Evolutionary conservation across 2,797 vertebrate genomes (phyloP).

Genomic region (Chrysocyon brachyurus): DNA sequence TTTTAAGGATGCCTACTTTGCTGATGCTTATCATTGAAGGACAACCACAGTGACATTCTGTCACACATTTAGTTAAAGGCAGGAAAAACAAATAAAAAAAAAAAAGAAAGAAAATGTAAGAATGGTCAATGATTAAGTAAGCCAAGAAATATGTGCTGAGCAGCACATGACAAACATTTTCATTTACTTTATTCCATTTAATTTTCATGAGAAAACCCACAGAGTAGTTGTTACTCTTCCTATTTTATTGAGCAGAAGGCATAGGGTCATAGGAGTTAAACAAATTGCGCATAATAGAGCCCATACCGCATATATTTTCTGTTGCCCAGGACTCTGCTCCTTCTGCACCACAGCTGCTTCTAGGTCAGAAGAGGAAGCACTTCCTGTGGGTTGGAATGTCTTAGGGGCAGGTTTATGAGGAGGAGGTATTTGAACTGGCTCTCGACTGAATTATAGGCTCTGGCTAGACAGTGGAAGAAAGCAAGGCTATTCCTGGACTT

Average conservation of each 20-base stretch:
- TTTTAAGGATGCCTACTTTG: not conserved
- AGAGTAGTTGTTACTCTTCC: not conserved
- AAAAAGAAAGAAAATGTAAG: not conserved
- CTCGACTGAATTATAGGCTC: slow-evolving; percentile 64
- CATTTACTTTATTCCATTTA: not conserved
- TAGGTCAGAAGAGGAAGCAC: not conserved
- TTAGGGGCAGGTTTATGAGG: not conserved
- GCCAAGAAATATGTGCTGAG: slow-evolving; percentile 22
- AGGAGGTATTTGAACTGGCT: slow-evolving; percentile 35
- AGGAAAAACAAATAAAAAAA: slow-evolving; percentile 16
- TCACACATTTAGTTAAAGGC: slow-evolving; percentile 43
- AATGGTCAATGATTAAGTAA: not conserved
- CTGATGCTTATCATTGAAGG: not conserved
- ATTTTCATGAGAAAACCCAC: not conserved
- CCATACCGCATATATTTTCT: not conserved
- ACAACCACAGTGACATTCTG: not conserved
- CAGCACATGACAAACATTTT: not conserved
- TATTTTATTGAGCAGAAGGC: not conserved
- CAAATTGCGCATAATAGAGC: not conserved
- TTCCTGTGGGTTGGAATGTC: not conserved
- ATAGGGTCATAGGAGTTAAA: not conserved
- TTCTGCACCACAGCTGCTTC: not conserved
- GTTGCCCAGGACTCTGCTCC: not conserved
- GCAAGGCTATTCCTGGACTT: slow-evolving; percentile 27
- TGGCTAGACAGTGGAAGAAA: slow-evolving; percentile 51